phyloP scores from a whole-genome alignment of 37 sponge, comb jelly and placozoan species.

The Haliclona indistincta region DNA sequence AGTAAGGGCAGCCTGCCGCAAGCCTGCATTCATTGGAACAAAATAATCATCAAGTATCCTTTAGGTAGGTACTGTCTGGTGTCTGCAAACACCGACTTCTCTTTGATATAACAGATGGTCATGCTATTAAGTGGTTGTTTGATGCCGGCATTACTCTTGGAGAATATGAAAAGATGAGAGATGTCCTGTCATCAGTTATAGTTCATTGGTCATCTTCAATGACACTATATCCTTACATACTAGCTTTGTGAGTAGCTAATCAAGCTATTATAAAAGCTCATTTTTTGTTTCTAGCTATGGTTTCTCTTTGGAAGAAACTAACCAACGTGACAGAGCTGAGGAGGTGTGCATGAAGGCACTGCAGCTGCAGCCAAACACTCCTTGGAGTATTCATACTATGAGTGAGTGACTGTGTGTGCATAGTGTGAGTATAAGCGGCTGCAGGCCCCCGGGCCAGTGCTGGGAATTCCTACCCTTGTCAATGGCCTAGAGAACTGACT shows the following conservation, averaged over 20 bases:
- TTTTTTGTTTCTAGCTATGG: constrained; percentile 30
- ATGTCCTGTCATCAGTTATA: constrained; percentile 28
- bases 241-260: constrained; percentile 62
- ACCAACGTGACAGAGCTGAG: constrained; percentile 33
- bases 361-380: constrained; percentile 16
- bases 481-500: no score
- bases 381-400: constrained; percentile 47
- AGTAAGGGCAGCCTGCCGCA: constrained; percentile 36
- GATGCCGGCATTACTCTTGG: constrained; percentile 31
- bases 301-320: constrained; percentile 50
- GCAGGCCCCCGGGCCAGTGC: no score
- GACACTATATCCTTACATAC: constrained; percentile 45
- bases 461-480: no score
- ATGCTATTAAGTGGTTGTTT: constrained; percentile 30
- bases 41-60: constrained; percentile 33
- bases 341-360: constrained; percentile 41
- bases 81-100: no score
- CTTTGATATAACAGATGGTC: no score
- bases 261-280: no score
- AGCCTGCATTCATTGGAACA: constrained; percentile 11
- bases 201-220: constrained; percentile 54
- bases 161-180: constrained; percentile 55
- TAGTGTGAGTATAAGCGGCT: no score
- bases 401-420: no score
- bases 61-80: neutral